A percentile compares a stretch with the other conserved stretches of the same genome.
Conservation (phyloP, 2,797 vertebrate species). For the Neosilurus mollespiculum region DNA sequence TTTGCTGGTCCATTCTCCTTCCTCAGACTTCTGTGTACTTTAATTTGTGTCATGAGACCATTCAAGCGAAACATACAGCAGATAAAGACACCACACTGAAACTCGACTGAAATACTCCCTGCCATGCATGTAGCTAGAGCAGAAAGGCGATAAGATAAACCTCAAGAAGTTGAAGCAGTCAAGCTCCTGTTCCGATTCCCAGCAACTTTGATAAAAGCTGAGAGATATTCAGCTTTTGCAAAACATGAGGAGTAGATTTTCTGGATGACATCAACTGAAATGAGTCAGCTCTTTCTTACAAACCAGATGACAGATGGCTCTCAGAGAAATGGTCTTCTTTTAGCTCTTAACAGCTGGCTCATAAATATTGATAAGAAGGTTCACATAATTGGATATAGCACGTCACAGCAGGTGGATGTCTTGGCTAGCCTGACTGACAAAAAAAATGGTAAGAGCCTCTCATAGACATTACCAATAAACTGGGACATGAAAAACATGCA, state of each 20-base stretch:
- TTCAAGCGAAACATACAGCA: not conserved
- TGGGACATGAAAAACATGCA: not conserved
- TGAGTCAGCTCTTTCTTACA: slow-evolving; percentile 30
- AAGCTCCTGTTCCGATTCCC: not conserved
- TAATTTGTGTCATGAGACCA: not conserved
- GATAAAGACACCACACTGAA: not conserved
- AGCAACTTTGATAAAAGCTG: slow-evolving; percentile 14
- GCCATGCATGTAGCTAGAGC: slow-evolving; percentile 1
- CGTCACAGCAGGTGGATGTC: slow-evolving; percentile 30
- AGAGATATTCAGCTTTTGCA: slow-evolving; percentile 14
- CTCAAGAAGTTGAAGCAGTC: slow-evolving; percentile 9
- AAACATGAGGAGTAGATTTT: slow-evolving; percentile 11
- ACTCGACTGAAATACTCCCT: not conserved
- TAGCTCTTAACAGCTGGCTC: slow-evolving; percentile 16
- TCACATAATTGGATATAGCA: slow-evolving; percentile 19
- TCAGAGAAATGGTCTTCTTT: slow-evolving; percentile 2
- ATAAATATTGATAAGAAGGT: slow-evolving; percentile 54
- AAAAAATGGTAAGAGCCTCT: not conserved
- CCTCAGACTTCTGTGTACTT: not conserved
- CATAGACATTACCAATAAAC: not conserved
- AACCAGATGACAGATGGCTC: slow-evolving; percentile 42
- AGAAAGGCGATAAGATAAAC: slow-evolving; percentile 30
- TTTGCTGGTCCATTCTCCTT: not conserved
- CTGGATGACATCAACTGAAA: slow-evolving; percentile 28
- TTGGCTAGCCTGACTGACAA: not conserved